Conservation (phyloP, 1,140 invertebrate genomes). For the Eufriesea mexicana region DNA sequence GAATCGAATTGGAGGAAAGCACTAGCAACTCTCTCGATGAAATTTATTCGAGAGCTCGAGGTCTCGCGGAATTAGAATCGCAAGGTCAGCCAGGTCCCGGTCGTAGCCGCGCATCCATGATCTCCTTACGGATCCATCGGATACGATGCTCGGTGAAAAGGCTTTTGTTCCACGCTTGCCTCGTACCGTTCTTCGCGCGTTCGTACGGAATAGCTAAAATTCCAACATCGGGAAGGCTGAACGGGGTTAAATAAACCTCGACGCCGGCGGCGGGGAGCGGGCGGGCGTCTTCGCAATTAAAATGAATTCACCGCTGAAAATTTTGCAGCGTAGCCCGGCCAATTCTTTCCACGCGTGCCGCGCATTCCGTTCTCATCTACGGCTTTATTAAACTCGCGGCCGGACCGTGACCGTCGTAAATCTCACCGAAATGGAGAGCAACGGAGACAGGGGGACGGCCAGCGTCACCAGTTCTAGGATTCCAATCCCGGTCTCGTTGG, state of each 20-base stretch:
- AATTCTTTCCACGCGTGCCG: constrained; percentile 37
- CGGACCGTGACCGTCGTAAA: constrained; percentile 49
- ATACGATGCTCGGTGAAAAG: not conserved
- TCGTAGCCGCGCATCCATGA: not conserved
- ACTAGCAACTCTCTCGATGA: not conserved
- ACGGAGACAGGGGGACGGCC: not conserved
- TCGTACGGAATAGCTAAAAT: constrained; percentile 12
- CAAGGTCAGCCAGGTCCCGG: not conserved
- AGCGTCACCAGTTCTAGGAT: not conserved
- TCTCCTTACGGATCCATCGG: not conserved
- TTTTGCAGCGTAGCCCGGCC: not conserved
- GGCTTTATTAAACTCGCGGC: constrained; percentile 55
- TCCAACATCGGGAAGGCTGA: not conserved
- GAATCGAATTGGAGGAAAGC: constrained; percentile 7
- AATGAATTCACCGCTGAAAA: constrained; percentile 43
- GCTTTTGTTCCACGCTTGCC: not conserved
- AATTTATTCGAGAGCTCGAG: constrained; percentile 5
- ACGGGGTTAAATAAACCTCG: constrained; percentile 23
- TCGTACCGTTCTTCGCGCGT: not conserved
- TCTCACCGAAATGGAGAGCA: constrained; percentile 22
- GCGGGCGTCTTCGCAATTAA: constrained; percentile 18
- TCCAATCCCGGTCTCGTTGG: not conserved
- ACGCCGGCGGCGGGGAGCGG: not conserved
- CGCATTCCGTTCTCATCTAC: constrained; percentile 41
- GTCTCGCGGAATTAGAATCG: not conserved